Evolutionary conservation across 35 echinoderm and acorn worm species (phyloP).

Genomic region (Apostichopus californicus): DNA sequence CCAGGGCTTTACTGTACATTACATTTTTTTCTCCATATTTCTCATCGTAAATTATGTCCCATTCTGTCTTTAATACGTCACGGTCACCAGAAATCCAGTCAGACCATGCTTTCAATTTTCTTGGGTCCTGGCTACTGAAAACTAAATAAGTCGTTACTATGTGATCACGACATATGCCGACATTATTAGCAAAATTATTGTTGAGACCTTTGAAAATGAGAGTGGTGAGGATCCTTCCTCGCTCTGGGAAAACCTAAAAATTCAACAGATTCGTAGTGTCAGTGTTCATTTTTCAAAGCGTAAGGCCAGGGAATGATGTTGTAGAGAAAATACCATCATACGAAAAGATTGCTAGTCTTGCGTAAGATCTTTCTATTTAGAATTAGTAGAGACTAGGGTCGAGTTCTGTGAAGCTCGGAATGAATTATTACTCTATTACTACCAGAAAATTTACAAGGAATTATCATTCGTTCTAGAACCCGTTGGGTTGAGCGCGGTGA

Average conservation of each 20-base stretch:
- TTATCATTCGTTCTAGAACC: background rate
- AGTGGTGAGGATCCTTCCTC: background rate
- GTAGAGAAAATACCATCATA: background rate
- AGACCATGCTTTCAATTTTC: background rate
- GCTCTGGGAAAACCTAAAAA: background rate
- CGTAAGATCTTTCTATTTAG: background rate
- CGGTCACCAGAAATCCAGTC: slow-evolving; percentile 19
- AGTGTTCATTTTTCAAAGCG: background rate
- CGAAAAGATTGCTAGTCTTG: background rate
- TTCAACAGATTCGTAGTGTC: background rate
- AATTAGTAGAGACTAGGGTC: background rate
- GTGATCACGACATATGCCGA: background rate
- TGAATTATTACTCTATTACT: background rate
- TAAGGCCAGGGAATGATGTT: background rate
- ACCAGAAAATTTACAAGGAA: slow-evolving; percentile 1
- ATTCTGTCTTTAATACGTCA: background rate
- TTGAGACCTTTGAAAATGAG: background rate
- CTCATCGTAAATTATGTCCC: background rate
- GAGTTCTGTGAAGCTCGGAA: background rate
- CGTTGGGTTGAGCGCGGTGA: slow-evolving; percentile 6
- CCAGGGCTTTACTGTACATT: background rate
- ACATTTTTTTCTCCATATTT: background rate
- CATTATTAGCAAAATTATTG: slow-evolving; percentile 7
- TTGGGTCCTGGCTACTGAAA: background rate
- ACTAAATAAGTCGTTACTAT: background rate